Evolutionary conservation across 1,140 invertebrate genomes (phyloP).

Genomic region (Solenopsis fugax): DNA sequence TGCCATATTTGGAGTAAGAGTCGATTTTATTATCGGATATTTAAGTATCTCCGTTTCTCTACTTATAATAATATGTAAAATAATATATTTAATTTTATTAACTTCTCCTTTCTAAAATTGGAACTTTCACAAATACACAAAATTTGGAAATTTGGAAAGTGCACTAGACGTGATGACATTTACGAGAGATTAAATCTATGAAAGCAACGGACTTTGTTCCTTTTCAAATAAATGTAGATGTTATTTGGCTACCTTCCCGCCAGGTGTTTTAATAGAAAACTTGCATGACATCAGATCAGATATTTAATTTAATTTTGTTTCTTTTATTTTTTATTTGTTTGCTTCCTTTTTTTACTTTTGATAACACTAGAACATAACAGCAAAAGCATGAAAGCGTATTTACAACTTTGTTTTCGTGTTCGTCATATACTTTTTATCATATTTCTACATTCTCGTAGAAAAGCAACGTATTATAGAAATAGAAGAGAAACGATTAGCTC

Average conservation of each 20-base stretch:
- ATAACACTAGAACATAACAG: background rate
- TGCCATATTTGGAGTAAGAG: no score
- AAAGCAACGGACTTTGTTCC: background rate
- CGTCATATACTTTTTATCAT: background rate
- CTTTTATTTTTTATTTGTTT: background rate
- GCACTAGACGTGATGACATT: background rate
- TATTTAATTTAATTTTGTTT: background rate
- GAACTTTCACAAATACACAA: background rate
- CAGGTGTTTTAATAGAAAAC: background rate
- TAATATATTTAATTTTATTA: background rate
- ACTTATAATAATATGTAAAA: background rate
- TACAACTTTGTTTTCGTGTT: background rate
- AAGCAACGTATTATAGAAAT: conserved; percentile 2
- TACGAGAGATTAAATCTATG: background rate
- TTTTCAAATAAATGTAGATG: background rate
- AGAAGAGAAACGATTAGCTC: background rate
- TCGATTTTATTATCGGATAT: background rate
- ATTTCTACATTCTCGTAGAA: background rate
- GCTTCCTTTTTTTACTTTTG: background rate
- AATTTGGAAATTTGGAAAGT: background rate
- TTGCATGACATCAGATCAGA: background rate
- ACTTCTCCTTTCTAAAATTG: background rate
- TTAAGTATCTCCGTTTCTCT: background rate
- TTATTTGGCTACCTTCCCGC: background rate
- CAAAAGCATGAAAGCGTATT: background rate